Evolutionary conservation across 2,888 invertebrate species (phyloP), one percentile per base, ranked within the genome.

Genomic region (Lutraria lutraria): DNA sequence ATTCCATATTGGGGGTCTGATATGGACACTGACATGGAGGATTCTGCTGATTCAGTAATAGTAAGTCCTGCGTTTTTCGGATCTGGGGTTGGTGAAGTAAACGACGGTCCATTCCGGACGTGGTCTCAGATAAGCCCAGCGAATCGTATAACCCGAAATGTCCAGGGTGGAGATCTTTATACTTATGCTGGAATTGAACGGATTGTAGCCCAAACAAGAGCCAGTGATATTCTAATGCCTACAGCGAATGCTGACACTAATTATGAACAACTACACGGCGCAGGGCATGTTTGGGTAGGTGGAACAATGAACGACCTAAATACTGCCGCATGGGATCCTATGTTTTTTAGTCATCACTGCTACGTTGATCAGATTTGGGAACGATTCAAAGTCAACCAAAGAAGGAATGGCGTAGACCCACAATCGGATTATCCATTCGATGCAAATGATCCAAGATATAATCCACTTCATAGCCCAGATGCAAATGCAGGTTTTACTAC

Each of bases 1-100:
- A 81, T 95, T 8, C 94, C 95, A 0, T 95, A 93, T 89, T 94
- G 94, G 94, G 94, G 93, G 68, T 93, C 93, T 16, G 88, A 89
- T 10, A 81, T 94, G 13, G 94, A 94, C 86, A 89, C 88, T 12
- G 93, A 90, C 25, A 92, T 94, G 81, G 83, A 79, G 0, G 90
- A 92, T 79, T 83, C 94, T 2, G 81, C 85, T 2, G 56, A 86
- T 16, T 94, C 95, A 10, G 88, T 91, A 15, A 79, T 95, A 19
- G 94, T 93, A 92, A 91, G 92, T n/a, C 56, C 88, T 0, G 90
- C 86, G 3, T 94, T 94, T 86, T 86, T 92, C 43, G 94, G 94
- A 0, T 10, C 63, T 15, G 90, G 92, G 6, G 83, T 92, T 19
- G 95, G 94, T 15, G 85, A 83, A 3, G 90, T 93, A 0, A 83